Percentiles rank a stretch among this genome's conserved stretches.
phyloP scores from a whole-genome alignment of 2,797 vertebrate genomes.

The Limosa lapponica region DNA sequence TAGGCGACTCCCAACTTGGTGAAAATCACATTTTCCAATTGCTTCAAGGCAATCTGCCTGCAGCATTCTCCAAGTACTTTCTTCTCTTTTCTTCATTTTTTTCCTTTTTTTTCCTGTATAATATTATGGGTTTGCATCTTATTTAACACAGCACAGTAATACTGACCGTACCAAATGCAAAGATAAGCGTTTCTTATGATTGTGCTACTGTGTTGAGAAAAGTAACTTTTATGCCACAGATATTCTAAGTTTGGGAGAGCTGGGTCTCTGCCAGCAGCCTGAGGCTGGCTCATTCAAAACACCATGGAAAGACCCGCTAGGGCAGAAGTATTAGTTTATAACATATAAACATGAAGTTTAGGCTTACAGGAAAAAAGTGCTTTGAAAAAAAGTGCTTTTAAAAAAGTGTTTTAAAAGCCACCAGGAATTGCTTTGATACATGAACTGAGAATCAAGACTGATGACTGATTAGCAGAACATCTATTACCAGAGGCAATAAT shows the following conservation, averaged over 20 bases:
- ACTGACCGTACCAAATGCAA: background rate
- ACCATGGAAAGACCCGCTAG: background rate
- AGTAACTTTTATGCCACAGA: background rate
- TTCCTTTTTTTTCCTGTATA: background rate
- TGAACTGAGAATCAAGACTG: background rate
- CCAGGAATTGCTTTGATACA: background rate
- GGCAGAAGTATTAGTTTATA: background rate
- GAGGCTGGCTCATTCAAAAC: background rate
- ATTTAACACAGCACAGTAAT: background rate
- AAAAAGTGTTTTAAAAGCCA: background rate
- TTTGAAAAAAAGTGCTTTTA: background rate
- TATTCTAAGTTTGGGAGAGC: background rate
- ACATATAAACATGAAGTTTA: background rate
- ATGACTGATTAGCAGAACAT: background rate
- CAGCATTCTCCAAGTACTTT: background rate
- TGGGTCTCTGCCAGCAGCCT: background rate
- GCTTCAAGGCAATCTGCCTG: background rate
- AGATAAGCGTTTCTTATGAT: background rate
- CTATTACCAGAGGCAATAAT: background rate
- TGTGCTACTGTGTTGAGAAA: background rate
- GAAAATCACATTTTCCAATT: slow-evolving; percentile 23
- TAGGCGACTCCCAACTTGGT: background rate
- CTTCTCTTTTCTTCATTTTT: background rate
- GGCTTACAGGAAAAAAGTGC: background rate
- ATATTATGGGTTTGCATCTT: background rate